These are phyloP conservation scores for Sinocyclocheilus anshuiensis DNA, from an alignment of 2,113 vertebrate species.

Conservation along the genomic window DNA sequence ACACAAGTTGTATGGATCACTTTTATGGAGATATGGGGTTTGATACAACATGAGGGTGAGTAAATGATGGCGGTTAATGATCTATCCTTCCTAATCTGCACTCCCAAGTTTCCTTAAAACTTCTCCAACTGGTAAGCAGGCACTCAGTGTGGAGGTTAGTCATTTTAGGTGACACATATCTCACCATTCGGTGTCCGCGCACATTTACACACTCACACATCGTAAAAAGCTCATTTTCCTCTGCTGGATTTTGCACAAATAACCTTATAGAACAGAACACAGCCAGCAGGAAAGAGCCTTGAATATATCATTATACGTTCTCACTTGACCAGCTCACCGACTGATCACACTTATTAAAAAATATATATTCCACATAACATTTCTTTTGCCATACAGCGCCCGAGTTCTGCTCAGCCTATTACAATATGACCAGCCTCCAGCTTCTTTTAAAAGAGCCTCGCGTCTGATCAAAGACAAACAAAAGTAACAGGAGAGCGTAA, in stretches of 20 bases:
- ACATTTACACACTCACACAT: background rate
- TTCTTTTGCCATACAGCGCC: background rate
- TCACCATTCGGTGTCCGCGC: background rate
- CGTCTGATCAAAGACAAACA: constrained; percentile 27
- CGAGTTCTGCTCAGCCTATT: background rate
- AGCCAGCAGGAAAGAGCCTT: constrained; percentile 10
- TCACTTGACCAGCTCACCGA: constrained; percentile 21
- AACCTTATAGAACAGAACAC: constrained; percentile 23
- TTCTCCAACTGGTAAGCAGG: background rate
- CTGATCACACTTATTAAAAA: constrained; percentile 41
- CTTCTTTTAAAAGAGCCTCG: background rate
- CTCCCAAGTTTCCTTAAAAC: background rate
- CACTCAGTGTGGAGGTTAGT: constrained; percentile 10
- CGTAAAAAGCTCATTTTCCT: background rate
- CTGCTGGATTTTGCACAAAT: constrained; percentile 32
- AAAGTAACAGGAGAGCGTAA: constrained; percentile 33
- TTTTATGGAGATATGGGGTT: background rate
- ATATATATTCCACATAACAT: background rate
- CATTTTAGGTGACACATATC: constrained; percentile 37
- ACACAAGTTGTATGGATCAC: background rate
- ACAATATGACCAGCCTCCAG: background rate
- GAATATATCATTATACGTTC: constrained; percentile 43
- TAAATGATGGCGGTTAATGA: background rate
- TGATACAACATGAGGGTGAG: background rate
- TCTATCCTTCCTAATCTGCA: background rate